Conservation (phyloP, 2,888 invertebrate genomes). For the Dorcus parallelipipedus region DNA sequence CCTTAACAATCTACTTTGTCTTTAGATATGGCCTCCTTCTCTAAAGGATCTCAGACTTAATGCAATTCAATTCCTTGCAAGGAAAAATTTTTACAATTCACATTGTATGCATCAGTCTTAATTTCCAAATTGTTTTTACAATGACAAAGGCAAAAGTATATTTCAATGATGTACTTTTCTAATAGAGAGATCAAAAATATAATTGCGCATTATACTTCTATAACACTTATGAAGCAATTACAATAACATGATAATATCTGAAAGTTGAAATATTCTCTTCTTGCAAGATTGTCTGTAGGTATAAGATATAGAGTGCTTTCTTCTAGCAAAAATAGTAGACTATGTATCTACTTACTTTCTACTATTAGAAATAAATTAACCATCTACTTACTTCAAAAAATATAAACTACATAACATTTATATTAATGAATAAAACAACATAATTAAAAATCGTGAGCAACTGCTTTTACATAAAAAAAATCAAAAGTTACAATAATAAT, state of each 20-base stretch:
- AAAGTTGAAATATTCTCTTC: background rate
- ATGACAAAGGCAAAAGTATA: background rate
- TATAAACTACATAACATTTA: constrained; percentile 1
- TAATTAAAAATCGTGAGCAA: background rate
- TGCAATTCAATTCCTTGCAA: too few relatives aligned
- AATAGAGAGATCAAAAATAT: background rate
- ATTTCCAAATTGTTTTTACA: background rate
- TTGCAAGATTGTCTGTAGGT: constrained; percentile 1
- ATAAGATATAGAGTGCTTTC: constrained; percentile 9
- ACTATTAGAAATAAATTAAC: background rate
- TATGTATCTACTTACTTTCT: background rate
- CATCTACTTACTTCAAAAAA: background rate
- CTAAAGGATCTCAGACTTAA: too few relatives aligned
- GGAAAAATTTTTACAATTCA: too few relatives aligned
- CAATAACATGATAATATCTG: background rate
- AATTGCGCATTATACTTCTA: background rate
- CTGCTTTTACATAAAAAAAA: background rate
- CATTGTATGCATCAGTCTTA: too few relatives aligned
- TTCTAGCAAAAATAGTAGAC: constrained; percentile 17
- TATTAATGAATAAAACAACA: constrained; percentile 1
- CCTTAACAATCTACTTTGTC: too few relatives aligned
- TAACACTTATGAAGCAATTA: too few relatives aligned
- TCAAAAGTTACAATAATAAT: background rate
- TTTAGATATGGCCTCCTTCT: too few relatives aligned
- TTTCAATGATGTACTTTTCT: background rate